These are phyloP conservation scores for Megaceryle maxima DNA, from an alignment of 2,113 vertebrate genomes.

Conservation along the genomic window DNA sequence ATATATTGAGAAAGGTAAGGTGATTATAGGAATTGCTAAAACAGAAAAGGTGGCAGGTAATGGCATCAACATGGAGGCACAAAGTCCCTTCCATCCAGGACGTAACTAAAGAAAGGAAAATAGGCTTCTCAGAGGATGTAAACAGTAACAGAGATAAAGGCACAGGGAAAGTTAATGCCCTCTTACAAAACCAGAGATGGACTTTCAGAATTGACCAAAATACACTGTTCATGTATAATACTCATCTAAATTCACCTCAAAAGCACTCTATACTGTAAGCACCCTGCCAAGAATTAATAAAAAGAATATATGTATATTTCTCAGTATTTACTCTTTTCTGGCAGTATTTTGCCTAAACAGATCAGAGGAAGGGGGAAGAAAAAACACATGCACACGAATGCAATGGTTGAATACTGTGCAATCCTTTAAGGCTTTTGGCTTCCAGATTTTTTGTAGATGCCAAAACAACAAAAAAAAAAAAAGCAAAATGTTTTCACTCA, in stretches of 20 bases:
- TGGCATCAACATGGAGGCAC: background rate
- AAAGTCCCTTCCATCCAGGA: background rate
- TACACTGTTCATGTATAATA: constrained; percentile 19
- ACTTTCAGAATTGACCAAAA: constrained; percentile 27
- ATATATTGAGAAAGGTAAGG: background rate
- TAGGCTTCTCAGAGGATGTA: background rate
- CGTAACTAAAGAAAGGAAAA: constrained; percentile 35
- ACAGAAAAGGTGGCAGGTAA: constrained; percentile 7
- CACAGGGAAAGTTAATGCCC: background rate
- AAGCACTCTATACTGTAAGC: constrained; percentile 19
- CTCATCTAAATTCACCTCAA: constrained; percentile 48
- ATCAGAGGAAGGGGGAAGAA: background rate
- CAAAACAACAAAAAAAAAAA: background rate
- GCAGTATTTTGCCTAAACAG: constrained; percentile 53
- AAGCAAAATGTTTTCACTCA: constrained; percentile 45
- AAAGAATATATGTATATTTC: constrained; percentile 39
- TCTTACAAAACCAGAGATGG: constrained; percentile 34
- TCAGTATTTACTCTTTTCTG: constrained; percentile 38
- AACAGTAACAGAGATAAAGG: background rate
- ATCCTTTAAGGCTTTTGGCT: constrained; percentile 23
- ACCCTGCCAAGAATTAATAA: constrained; percentile 65
- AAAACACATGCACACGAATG: background rate
- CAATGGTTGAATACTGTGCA: background rate
- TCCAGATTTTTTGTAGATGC: background rate
- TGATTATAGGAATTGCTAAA: constrained; percentile 43